Evolutionary conservation across 2,888 invertebrate genomes (phyloP).

Genomic region (Agelastica alni): DNA sequence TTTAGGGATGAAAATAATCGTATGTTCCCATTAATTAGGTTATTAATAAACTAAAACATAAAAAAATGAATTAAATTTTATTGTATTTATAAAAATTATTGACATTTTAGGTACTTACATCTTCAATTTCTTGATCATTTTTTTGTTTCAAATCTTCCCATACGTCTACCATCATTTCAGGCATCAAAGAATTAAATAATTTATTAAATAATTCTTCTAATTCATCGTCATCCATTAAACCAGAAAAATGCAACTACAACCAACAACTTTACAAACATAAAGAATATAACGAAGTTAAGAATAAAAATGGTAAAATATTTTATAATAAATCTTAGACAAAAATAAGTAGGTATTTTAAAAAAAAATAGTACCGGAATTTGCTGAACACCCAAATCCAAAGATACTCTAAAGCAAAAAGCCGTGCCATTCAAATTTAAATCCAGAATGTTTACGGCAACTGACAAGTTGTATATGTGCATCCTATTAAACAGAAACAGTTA

Average conservation of each 20-base stretch:
- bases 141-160: neutral
- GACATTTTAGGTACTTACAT: too few species aligned
- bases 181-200: constrained; percentile 11
- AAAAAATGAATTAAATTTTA: too few species aligned
- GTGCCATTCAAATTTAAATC: neutral
- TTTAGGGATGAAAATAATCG: too few species aligned
- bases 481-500: too few species aligned
- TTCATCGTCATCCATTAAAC: constrained; percentile 30
- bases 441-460: neutral
- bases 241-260: too few species aligned
- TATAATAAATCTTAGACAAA: too few species aligned
- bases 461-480: neutral
- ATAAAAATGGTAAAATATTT: too few species aligned
- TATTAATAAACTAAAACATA: too few species aligned
- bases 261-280: too few species aligned
- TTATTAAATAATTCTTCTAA: constrained; percentile 28
- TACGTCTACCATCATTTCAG: constrained; percentile 28
- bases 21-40: too few species aligned
- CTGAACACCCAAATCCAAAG: neutral
- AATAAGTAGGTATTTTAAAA: neutral
- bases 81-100: too few species aligned
- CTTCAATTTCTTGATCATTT: constrained; percentile 17
- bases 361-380: neutral
- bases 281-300: too few species aligned
- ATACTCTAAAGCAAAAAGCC: neutral